Conservation (phyloP, 37 sponge, comb jelly and placozoan genomes). For the Theonella swinhoei region DNA sequence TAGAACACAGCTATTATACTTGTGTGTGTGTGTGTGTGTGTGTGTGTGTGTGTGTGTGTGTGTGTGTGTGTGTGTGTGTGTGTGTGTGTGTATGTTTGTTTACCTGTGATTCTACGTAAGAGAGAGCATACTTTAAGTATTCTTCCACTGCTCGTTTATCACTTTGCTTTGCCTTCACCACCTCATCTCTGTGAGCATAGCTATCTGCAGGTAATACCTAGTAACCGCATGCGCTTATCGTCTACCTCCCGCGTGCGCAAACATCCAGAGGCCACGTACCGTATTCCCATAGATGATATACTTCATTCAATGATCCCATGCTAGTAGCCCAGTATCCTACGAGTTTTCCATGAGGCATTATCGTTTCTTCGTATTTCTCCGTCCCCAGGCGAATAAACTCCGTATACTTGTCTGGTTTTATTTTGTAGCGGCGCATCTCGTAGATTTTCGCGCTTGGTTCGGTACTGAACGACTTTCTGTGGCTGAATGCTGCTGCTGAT, state of each 20-base stretch:
- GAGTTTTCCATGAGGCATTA: conserved; percentile 43
- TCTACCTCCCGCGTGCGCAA: too few species aligned
- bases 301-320: conserved; percentile 53
- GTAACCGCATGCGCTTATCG: conserved; percentile 16
- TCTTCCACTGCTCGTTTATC: not conserved
- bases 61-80: too few species aligned
- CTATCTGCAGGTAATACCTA: conserved; percentile 8
- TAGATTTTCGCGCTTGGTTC: conserved; percentile 32
- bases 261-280: too few species aligned
- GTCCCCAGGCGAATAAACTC: conserved; percentile 31
- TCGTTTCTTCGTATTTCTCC: conserved; percentile 15
- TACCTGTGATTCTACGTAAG: not conserved
- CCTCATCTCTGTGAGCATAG: not conserved
- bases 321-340: conserved; percentile 52
- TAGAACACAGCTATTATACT: too few species aligned
- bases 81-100: too few species aligned
- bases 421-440: conserved; percentile 49
- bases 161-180: not conserved
- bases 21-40: too few species aligned
- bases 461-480: not conserved
- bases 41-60: too few species aligned
- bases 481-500: not conserved
- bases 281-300: conserved; percentile 65
- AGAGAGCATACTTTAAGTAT: not conserved
- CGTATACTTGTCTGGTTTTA: conserved; percentile 31